These are phyloP conservation scores for Odontomachus brunneus DNA, from an alignment of 1,140 invertebrate genomes.

Conservation along the genomic window DNA sequence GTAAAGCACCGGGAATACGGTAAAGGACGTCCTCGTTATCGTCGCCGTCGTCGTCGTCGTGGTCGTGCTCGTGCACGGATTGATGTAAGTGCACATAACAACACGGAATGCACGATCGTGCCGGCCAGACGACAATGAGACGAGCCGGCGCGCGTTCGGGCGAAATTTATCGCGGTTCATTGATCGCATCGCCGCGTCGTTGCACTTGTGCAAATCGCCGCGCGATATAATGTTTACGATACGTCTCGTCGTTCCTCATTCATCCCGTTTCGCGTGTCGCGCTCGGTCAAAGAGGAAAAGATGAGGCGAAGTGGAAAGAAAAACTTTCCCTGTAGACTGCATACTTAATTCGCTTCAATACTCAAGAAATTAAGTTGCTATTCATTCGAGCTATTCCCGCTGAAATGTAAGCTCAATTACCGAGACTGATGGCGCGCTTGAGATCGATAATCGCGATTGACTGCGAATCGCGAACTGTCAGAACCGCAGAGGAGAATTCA, in stretches of 20 bases:
- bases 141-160: neutral
- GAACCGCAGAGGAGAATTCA: no score
- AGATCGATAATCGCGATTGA: neutral
- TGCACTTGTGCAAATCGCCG: constrained; percentile 29
- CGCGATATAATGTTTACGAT: constrained; percentile 6
- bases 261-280: neutral
- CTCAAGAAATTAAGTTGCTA: no score
- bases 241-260: constrained; percentile 20
- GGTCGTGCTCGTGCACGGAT: neutral
- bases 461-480: neutral
- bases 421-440: no score
- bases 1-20: neutral
- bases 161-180: constrained; percentile 45
- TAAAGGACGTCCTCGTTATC: neutral
- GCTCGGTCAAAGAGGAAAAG: neutral
- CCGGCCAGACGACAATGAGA: no score
- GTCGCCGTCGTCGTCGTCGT: no score
- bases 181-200: neutral
- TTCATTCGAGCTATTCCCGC: no score
- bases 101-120: neutral
- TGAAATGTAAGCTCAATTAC: no score
- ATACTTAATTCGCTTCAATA: no score
- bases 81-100: neutral
- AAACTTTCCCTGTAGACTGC: no score
- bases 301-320: neutral